These are phyloP conservation scores for Thymelicus lineola DNA, from an alignment of 2,888 invertebrate genomes.

Conservation along the genomic window DNA sequence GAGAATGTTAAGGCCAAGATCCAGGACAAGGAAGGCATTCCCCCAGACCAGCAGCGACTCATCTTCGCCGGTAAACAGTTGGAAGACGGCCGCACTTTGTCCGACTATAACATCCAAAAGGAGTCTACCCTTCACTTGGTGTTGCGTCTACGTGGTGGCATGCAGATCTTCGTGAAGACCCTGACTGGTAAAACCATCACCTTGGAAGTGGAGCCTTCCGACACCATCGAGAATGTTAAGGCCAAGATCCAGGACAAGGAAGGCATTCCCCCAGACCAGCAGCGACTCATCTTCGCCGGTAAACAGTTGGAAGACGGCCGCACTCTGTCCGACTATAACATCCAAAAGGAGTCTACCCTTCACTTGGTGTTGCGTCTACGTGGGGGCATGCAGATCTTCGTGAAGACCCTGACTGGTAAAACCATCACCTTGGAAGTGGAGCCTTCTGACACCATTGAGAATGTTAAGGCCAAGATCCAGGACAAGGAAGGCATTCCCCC, in stretches of 20 bases:
- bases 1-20: conserved; percentile 57
- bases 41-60: conserved; percentile 54
- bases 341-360: conserved; percentile 47
- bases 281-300: conserved; percentile 35
- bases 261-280: conserved; percentile 57
- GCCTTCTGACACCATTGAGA: conserved; percentile 54
- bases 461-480: conserved; percentile 45
- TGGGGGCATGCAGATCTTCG: conserved; percentile 56
- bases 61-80: conserved; percentile 36
- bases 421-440: conserved; percentile 53
- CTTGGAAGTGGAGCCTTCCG: conserved; percentile 51
- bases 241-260: conserved; percentile 44
- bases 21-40: conserved; percentile 55
- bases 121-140: conserved; percentile 59
- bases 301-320: conserved; percentile 42
- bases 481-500: conserved; percentile 55
- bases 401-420: conserved; percentile 54
- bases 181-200: conserved; percentile 57
- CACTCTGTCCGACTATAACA: conserved; percentile 41
- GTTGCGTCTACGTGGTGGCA: conserved; percentile 57
- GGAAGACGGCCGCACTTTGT: conserved; percentile 39
- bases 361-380: conserved; percentile 45
- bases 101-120: conserved; percentile 60
- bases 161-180: conserved; percentile 60
- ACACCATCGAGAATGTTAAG: conserved; percentile 45